Percentiles rank a stretch among this genome's conserved stretches.
Evolutionary conservation across 2,888 invertebrate genomes (phyloP).

Genomic region (Zygogramma bicolorata): DNA sequence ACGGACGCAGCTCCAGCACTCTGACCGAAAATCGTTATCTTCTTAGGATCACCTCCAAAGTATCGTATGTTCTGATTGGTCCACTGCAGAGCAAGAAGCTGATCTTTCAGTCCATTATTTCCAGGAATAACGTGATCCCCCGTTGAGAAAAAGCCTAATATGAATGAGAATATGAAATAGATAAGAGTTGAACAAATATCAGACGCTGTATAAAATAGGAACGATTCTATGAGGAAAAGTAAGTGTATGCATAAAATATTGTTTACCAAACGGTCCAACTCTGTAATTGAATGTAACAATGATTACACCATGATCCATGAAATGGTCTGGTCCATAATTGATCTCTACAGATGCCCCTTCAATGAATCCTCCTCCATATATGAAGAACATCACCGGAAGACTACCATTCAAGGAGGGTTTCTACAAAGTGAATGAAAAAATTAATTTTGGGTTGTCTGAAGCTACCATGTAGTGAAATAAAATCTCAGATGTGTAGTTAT

Average conservation of each 20-base stretch:
- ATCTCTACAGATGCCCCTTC: conserved; percentile 55
- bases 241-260: too few species aligned
- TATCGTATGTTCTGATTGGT: conserved; percentile 53
- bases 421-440: conserved; percentile 26
- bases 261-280: conserved; percentile 74
- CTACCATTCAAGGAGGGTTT: conserved; percentile 41
- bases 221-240: too few species aligned
- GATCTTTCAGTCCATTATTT: conserved; percentile 59
- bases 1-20: conserved; percentile 59
- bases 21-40: conserved; percentile 58
- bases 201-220: too few species aligned
- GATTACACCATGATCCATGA: conserved; percentile 76
- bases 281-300: conserved; percentile 79
- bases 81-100: conserved; percentile 56
- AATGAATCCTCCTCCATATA: conserved; percentile 65
- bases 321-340: conserved; percentile 53
- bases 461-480: too few species aligned
- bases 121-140: conserved; percentile 57
- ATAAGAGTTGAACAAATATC: too few species aligned
- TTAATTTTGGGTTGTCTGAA: too few species aligned
- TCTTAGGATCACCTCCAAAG: conserved; percentile 58
- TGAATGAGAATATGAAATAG: not conserved
- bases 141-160: conserved; percentile 56
- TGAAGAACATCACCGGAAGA: conserved; percentile 64
- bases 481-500: too few species aligned